These are phyloP conservation scores for Radopholus similis DNA, from an alignment of 1,140 invertebrate species.

Conservation along the genomic window DNA sequence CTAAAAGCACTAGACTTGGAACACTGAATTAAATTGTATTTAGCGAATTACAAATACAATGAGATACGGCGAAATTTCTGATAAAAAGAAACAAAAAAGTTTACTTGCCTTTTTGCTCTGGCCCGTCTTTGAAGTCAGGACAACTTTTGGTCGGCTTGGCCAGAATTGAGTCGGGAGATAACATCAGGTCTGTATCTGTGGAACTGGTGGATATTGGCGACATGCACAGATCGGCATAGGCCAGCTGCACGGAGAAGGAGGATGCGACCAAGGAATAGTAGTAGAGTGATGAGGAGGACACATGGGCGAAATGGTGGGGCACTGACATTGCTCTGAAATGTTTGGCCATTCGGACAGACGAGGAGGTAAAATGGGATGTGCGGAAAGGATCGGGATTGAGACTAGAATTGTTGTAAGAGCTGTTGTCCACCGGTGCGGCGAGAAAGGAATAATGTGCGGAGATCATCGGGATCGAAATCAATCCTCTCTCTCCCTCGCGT, in stretches of 20 bases:
- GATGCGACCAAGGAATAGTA: background rate
- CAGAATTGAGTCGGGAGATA: conserved; percentile 3
- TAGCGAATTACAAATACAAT: background rate
- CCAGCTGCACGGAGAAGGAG: background rate
- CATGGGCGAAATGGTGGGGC: no score
- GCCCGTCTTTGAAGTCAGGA: conserved; percentile 19
- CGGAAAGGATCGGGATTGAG: no score
- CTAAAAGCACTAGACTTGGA: background rate
- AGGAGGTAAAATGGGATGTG: no score
- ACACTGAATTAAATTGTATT: background rate
- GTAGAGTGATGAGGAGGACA: no score
- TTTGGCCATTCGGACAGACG: no score
- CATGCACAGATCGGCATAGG: no score
- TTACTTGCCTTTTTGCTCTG: background rate
- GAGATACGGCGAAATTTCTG: background rate
- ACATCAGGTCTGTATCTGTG: background rate
- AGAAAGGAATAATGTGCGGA: no score
- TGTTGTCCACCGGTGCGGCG: no score
- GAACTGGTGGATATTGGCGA: no score
- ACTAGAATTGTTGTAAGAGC: no score
- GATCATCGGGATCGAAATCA: no score
- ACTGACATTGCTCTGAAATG: background rate
- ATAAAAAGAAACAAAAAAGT: background rate
- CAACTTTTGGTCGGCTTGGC: conserved; percentile 8
- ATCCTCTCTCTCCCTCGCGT: no score